phyloP scores from a whole-genome alignment of 2,797 vertebrate genomes.

The Sebastes goodei region DNA sequence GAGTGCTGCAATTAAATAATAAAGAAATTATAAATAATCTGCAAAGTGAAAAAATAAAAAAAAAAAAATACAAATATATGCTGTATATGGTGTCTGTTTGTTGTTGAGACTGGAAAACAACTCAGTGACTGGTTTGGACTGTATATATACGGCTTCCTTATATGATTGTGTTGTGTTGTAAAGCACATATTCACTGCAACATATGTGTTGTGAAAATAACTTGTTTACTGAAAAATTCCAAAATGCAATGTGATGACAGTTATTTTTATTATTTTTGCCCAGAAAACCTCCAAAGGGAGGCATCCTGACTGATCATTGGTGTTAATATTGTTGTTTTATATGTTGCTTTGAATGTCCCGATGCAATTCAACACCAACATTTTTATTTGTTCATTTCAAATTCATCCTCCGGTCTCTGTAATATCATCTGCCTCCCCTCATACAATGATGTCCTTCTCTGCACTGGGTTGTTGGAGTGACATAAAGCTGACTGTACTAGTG shows the following conservation, averaged over 20 bases:
- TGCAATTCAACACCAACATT: background rate
- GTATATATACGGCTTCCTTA: background rate
- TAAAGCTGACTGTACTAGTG: background rate
- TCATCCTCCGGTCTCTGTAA: background rate
- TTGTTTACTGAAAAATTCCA: background rate
- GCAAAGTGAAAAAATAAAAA: slow-evolving; percentile 20
- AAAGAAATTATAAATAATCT: background rate
- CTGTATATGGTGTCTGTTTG: background rate
- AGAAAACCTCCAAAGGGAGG: too few species aligned
- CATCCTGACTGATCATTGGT: background rate
- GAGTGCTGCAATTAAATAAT: background rate
- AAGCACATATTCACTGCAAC: background rate
- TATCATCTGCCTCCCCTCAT: background rate
- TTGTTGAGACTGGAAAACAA: background rate
- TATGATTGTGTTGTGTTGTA: background rate
- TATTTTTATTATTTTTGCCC: background rate
- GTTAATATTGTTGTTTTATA: background rate
- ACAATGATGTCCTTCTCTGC: background rate
- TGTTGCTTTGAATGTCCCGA: background rate
- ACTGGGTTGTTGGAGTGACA: background rate
- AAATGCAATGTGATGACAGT: background rate
- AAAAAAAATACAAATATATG: background rate
- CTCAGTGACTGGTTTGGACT: background rate
- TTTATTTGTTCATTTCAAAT: background rate
- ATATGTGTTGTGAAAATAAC: background rate